phyloP scores from a whole-genome alignment of 2,797 vertebrate genomes.

The Takifugu ocellatus region DNA sequence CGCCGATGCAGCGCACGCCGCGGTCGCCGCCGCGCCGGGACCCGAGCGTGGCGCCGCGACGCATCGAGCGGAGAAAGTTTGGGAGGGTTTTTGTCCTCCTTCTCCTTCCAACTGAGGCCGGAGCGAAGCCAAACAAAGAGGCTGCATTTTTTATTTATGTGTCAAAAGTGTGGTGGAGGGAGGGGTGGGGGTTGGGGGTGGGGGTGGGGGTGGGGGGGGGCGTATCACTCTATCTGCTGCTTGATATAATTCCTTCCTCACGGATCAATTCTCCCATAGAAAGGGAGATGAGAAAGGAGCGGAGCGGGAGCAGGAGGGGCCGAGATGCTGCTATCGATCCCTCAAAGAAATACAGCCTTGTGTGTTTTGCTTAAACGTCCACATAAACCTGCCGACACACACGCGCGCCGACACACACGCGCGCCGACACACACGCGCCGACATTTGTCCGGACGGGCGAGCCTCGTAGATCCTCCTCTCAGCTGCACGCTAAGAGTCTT shows the following conservation, averaged over 20 bases:
- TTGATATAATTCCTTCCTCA: constrained; percentile 67
- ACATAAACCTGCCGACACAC: constrained; percentile 58
- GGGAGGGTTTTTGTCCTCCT: constrained; percentile 54
- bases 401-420: no score
- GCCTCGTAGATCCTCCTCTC: constrained; percentile 48
- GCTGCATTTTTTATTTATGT: constrained; percentile 79
- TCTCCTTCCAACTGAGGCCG: constrained; percentile 49
- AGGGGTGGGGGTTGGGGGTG: constrained; percentile 42
- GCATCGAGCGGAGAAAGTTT: constrained; percentile 52
- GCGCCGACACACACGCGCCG: constrained; percentile 20
- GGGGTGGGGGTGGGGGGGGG: constrained; percentile 22
- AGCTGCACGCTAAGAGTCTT: constrained; percentile 11
- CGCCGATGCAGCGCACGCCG: constrained; percentile 49
- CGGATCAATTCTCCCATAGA: constrained; percentile 73
- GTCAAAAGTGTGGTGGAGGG: constrained; percentile 71
- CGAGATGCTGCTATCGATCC: constrained; percentile 77
- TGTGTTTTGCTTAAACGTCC: constrained; percentile 75
- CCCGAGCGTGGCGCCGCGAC: no score
- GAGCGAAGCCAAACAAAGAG: constrained; percentile 67
- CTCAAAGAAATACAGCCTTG: constrained; percentile 73
- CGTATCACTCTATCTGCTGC: constrained; percentile 65
- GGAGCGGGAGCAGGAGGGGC: constrained; percentile 46
- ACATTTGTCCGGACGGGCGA: constrained; percentile 59
- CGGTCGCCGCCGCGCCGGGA: no score
- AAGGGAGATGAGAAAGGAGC: constrained; percentile 52